Evolutionary conservation across 2,113 vertebrate genomes (phyloP).

Genomic region (Uria aalge): DNA sequence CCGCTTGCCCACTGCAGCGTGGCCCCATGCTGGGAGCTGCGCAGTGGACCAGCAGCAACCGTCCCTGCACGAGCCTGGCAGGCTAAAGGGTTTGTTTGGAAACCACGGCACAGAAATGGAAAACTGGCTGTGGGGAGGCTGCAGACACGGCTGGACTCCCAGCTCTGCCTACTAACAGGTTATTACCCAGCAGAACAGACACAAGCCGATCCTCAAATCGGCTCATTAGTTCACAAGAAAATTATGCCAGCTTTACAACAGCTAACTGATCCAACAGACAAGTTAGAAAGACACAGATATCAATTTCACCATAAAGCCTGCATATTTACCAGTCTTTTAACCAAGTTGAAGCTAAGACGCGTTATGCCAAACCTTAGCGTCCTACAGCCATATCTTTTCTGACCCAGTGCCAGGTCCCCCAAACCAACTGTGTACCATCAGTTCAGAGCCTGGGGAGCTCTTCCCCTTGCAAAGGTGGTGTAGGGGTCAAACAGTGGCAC

Average conservation of each 20-base stretch:
- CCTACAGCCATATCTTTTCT: neutral
- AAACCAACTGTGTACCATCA: neutral
- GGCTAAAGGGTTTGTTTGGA: neutral
- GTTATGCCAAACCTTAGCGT: neutral
- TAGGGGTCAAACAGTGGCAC: accelerated
- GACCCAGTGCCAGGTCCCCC: neutral
- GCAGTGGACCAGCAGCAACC: neutral
- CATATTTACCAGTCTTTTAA: neutral
- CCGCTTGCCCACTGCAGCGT: accelerated
- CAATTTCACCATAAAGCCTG: neutral
- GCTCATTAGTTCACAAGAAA: neutral
- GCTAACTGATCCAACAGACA: neutral
- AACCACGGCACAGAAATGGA: neutral
- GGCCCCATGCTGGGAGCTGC: neutral
- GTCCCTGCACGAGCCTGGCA: neutral
- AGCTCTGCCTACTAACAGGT: neutral
- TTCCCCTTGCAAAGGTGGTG: neutral
- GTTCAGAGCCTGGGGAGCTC: neutral
- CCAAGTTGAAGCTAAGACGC: neutral
- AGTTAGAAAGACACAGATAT: neutral
- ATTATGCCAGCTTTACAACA: neutral
- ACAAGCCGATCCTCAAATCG: neutral
- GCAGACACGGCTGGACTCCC: neutral
- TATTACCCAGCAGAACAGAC: neutral
- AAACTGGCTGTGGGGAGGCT: neutral